Evolutionary conservation across 2,797 vertebrate species (phyloP).

Genomic region (Chelon auratus): DNA sequence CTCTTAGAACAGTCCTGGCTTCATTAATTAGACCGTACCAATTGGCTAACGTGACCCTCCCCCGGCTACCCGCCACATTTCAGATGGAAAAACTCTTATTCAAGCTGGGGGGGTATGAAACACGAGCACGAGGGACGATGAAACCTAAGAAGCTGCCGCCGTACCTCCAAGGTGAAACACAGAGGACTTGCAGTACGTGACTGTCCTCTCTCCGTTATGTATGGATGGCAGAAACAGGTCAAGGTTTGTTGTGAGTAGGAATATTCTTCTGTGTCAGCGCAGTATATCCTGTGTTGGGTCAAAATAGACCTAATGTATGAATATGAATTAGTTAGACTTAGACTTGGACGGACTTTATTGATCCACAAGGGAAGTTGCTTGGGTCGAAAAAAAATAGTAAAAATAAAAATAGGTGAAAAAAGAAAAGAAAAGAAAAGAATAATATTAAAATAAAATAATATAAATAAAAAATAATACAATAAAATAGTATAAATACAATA

Average conservation of each 20-base stretch:
- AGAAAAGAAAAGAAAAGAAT: no score
- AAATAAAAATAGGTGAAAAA: no score
- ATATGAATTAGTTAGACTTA: background rate
- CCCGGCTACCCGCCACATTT: conserved; percentile 37
- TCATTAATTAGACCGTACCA: conserved; percentile 27
- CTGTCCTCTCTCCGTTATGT: conserved; percentile 43
- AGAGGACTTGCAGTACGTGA: conserved; percentile 33
- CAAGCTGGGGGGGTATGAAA: conserved; percentile 62
- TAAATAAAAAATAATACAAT: no score
- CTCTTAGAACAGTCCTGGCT: conserved; percentile 25
- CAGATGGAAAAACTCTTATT: conserved; percentile 65
- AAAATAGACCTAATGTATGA: conserved; percentile 1
- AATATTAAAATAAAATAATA: no score
- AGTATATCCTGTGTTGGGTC: conserved; percentile 11
- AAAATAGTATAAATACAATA: no score
- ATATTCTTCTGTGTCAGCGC: conserved; percentile 20
- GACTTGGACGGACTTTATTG: no score
- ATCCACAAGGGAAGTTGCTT: no score
- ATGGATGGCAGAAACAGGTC: conserved; percentile 29
- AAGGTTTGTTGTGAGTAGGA: conserved; percentile 19
- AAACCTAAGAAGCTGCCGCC: conserved; percentile 47
- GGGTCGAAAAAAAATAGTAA: no score
- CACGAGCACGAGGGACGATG: conserved; percentile 43
- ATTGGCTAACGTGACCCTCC: conserved; percentile 18
- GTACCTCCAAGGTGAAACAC: conserved; percentile 57